These are phyloP conservation scores for Selenia dentaria DNA, from an alignment of 2,888 invertebrate genomes.

Conservation along the genomic window DNA sequence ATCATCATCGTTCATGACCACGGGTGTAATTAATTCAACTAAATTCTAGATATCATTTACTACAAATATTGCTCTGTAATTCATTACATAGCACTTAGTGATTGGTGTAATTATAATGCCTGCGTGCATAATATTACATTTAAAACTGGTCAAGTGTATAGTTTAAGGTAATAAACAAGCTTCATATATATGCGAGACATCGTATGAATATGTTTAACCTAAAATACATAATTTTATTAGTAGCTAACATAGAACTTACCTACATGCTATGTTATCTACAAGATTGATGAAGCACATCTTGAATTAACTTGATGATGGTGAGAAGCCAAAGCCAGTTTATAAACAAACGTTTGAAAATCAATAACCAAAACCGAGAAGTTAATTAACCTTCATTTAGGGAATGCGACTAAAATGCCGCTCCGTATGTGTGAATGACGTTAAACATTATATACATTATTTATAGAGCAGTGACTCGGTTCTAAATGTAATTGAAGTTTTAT, in stretches of 20 bases:
- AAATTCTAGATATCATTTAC: too few relatives aligned
- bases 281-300: conserved; percentile 24
- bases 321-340: conserved; percentile 18
- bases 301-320: conserved; percentile 20
- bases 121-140: not conserved
- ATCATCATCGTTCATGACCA: too few relatives aligned
- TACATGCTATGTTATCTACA: conserved; percentile 22
- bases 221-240: conserved; percentile 24
- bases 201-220: conserved; percentile 27
- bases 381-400: conserved; percentile 67
- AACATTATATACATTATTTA: conserved; percentile 25
- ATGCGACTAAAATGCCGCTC: conserved; percentile 53
- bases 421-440: conserved; percentile 5
- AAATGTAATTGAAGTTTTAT: conserved; percentile 3
- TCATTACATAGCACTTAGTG: conserved; percentile 5
- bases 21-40: too few relatives aligned
- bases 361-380: conserved; percentile 54
- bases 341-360: conserved; percentile 58
- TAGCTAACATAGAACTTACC: conserved; percentile 21
- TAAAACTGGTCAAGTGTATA: conserved; percentile 1
- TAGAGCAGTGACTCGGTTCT: conserved; percentile 16
- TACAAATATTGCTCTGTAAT: conserved; percentile 21
- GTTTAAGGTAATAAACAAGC: conserved; percentile 4
- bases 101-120: conserved; percentile 1
- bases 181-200: not conserved